Base-by-base conservation (phyloP, 2,113 vertebrate species). In the Dipodomys ordii region DNA sequence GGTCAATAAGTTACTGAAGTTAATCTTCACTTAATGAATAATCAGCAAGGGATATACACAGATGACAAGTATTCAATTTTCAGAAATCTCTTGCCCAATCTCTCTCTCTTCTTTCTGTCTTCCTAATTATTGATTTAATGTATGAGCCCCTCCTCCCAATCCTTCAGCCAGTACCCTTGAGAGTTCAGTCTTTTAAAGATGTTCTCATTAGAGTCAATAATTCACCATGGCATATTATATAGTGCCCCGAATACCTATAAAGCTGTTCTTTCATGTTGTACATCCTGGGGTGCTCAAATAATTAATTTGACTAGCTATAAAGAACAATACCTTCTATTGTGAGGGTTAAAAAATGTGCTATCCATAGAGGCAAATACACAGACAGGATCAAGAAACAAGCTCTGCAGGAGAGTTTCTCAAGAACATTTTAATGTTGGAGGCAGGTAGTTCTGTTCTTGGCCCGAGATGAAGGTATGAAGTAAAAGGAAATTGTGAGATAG, bases 91-190 rank as follows among this genome's bases (percentile, higher is more conserved):
- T 86, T 67, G 27, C 73, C 83, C 87, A 97, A 93, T 96, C 93
- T 91, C 64, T 85, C 68, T 94, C 68, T 94, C 57, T 94, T 92
- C 91, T 57, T 76, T 96, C 91, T 90, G 73, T 87, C 95, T 93
- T 83, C 68, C 89, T 97, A 93, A 95, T 96, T 96, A 96, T 97
- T 96, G 96, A 95, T 86, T 97, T 96, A 90, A 94, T 44, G n/a
- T 77, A 79, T 32, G 85, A 95, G 46, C 32, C 35, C 93, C 92
- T 95, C 95, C 94, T 96, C 65, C 82, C 79, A 85, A 46, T 72
- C 83, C 92, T 69, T 92, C 60, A 88, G 60, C 72, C 87, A 94
- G 92, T 67, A 92, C 93, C 87, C 85, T 92, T 94, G 90, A 87
- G 93, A 96, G 28, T 85, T 94, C 82, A 92, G 84, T n/a, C 87